Evolutionary conservation across 2,797 vertebrate genomes (phyloP).

Genomic region (Enteromius mattozi): DNA sequence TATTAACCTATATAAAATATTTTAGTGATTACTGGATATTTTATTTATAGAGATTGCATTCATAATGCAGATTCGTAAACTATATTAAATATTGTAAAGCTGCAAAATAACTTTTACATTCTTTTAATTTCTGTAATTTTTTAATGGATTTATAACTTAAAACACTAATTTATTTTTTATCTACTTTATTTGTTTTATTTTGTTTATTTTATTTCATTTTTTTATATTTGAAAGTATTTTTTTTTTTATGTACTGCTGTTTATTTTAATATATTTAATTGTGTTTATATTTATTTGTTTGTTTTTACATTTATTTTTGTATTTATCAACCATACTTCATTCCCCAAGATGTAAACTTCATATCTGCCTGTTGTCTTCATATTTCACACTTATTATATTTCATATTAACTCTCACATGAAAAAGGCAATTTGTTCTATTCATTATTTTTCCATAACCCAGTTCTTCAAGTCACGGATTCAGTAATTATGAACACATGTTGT

Average conservation of each 20-base stretch:
- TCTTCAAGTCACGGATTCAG: neutral
- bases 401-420: neutral
- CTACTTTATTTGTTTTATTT: neutral
- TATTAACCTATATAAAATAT: no score
- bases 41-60: neutral
- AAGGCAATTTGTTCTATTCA: neutral
- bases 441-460: neutral
- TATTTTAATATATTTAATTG: neutral
- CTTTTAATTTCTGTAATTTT: neutral
- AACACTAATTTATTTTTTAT: neutral
- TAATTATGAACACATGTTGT: neutral
- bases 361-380: neutral
- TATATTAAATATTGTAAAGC: neutral
- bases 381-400: neutral
- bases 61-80: neutral
- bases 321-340: neutral
- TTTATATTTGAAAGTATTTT: neutral
- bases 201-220: neutral
- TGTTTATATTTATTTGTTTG: neutral
- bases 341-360: neutral
- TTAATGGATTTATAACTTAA: no score
- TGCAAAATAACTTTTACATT: neutral
- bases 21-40: no score
- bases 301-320: neutral
- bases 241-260: neutral